Evolutionary conservation across 2,888 invertebrate genomes (phyloP), one percentile per base, ranked within the genome.

Genomic region (Gymnocheta viridis): DNA sequence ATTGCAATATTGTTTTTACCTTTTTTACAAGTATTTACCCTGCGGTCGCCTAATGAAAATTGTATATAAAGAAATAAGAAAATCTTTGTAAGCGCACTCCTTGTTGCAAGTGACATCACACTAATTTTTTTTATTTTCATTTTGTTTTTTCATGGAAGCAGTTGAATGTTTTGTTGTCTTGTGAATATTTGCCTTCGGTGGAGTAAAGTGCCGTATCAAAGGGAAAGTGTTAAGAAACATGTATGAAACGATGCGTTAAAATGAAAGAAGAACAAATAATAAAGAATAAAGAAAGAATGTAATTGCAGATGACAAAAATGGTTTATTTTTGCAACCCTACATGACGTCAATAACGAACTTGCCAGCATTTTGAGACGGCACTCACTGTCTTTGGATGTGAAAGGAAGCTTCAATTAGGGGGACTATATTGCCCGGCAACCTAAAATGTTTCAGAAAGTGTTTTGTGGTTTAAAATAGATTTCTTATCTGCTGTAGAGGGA

Each of bases 191-290:
- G 24, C 19, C 29, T 44, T 35, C 5, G 38, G 12, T 14, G 22
- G 7, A 58, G 10, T 38, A 51, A 19, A 56, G 24, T 56, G 62
- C 14, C n/a, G 29, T 32, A 29, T 4, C 35, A 58, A 64, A 74
- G 74, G 67, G 58, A 58, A 77, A 77, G 58, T 77, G 77, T 58
- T 56, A 60, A 69, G 67, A 38, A 77, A 60, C 32, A n/a, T 77
- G 58, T 24, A 74, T 54, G 49, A 58, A 58, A 60, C 35, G 77
- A 77, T 58, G 67, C 47, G 24, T 77, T 58, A 10, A 69, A 38
- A 58, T 47, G 19, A 35, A 19, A 10, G 4, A 19, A 22, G 17
- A 29, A 62, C 38, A 5, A n/a, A 60, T 24, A 24, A 49, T 3
- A 29, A 22, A n/a, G n/a, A 9, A 44, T 10, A 1, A 64, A 41